These are phyloP conservation scores for Salvelinus alpinus DNA, from an alignment of 2,113 vertebrate species.

Conservation along the genomic window DNA sequence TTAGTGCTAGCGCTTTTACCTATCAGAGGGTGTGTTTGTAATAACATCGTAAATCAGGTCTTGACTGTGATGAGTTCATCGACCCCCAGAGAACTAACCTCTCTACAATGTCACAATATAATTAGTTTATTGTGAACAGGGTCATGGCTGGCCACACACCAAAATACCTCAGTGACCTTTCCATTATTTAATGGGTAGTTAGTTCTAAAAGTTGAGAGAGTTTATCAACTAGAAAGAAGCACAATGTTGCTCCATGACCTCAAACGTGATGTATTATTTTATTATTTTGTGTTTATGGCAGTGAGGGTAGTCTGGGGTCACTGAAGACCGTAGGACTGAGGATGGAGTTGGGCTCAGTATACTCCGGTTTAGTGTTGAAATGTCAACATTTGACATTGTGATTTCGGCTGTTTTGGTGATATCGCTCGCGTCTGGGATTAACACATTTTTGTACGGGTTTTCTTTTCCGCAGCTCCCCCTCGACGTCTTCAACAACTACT, in stretches of 20 bases:
- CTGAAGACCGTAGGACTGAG: too few relatives aligned
- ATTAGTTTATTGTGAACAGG: not conserved
- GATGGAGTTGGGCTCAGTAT: too few relatives aligned
- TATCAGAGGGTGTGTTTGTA: not conserved
- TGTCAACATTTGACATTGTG: too few relatives aligned
- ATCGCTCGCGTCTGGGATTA: not conserved
- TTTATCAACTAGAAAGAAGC: too few relatives aligned
- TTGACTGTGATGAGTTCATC: not conserved
- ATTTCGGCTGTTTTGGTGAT: not conserved
- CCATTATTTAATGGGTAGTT: slow-evolving; percentile 56
- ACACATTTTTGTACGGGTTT: not conserved
- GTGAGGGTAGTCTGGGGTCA: too few relatives aligned
- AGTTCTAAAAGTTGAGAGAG: too few relatives aligned
- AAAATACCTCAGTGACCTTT: slow-evolving; percentile 41
- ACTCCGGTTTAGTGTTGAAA: too few relatives aligned
- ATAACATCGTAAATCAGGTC: slow-evolving; percentile 1
- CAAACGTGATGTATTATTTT: too few relatives aligned
- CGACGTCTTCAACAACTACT: slow-evolving; percentile 97
- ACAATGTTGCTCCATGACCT: too few relatives aligned
- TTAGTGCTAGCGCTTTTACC: not conserved
- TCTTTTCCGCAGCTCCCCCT: slow-evolving; percentile 77
- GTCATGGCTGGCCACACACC: too few relatives aligned
- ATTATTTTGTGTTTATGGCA: too few relatives aligned
- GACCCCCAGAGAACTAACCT: not conserved
- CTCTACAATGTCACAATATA: not conserved